phyloP scores from a whole-genome alignment of 2,888 invertebrate genomes.

The Aelia acuminata region DNA sequence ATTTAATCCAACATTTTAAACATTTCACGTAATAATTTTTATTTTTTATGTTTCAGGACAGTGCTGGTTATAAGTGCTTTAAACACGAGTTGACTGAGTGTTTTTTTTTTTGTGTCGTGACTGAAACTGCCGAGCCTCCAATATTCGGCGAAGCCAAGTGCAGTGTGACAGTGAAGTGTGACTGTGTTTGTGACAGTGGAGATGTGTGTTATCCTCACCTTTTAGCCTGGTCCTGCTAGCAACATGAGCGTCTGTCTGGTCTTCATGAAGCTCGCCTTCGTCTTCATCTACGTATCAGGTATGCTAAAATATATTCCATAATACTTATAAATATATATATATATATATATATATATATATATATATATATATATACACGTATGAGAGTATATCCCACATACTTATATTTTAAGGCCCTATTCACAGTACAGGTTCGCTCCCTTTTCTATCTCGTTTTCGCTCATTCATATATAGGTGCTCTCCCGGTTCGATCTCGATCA shows the following conservation, averaged over 20 bases:
- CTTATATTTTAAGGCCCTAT: too few relatives aligned
- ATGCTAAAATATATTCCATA: background rate
- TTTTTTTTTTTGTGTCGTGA: background rate
- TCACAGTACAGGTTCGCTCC: too few relatives aligned
- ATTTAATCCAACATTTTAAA: too few relatives aligned
- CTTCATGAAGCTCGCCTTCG: background rate
- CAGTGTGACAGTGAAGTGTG: background rate
- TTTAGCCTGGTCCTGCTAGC: background rate
- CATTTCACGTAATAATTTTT: too few relatives aligned
- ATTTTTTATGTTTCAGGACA: background rate
- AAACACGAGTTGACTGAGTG: background rate
- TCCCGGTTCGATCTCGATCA: too few relatives aligned
- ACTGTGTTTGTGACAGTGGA: background rate
- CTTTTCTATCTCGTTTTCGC: too few relatives aligned
- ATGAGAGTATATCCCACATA: too few relatives aligned
- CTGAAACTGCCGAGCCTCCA: background rate
- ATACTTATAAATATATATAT: too few relatives aligned
- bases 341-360: too few relatives aligned
- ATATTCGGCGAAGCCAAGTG: background rate
- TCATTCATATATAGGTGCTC: too few relatives aligned
- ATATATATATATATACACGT: too few relatives aligned
- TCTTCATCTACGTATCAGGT: slow-evolving; percentile 50
- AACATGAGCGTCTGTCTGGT: background rate
- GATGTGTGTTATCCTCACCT: background rate
- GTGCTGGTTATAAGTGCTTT: background rate